These are phyloP conservation scores for Hyperoplus immaculatus DNA, from an alignment of 2,797 vertebrate species.

Conservation along the genomic window DNA sequence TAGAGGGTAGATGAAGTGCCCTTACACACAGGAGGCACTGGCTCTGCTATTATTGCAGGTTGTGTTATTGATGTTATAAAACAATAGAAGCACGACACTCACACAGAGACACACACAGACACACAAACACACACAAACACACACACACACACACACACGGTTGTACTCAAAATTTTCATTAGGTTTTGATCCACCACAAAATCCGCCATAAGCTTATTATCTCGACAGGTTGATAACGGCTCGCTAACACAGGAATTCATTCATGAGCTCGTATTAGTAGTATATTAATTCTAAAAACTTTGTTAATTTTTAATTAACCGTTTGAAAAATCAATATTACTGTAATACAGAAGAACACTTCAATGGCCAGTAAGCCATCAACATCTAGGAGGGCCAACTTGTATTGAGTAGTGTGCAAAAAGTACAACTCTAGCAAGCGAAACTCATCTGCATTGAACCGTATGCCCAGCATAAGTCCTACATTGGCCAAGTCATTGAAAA, in stretches of 20 bases:
- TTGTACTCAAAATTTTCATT: constrained; percentile 43
- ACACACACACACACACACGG: constrained; percentile 6
- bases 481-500: constrained; percentile 41
- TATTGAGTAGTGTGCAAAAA: constrained; percentile 29
- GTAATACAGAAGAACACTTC: constrained; percentile 7
- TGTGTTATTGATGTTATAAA: constrained; percentile 58
- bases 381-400: background rate
- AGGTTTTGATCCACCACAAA: constrained; percentile 44
- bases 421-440: constrained; percentile 16
- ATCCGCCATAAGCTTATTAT: constrained; percentile 61
- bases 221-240: constrained; percentile 63
- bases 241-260: constrained; percentile 68
- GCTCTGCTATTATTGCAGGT: constrained; percentile 55
- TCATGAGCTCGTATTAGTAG: constrained; percentile 58
- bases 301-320: constrained; percentile 44
- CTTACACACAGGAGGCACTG: constrained; percentile 51
- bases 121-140: constrained; percentile 15
- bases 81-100: constrained; percentile 41
- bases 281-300: constrained; percentile 51
- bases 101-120: constrained; percentile 14
- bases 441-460: constrained; percentile 33
- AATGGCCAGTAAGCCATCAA: background rate
- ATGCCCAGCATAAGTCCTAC: constrained; percentile 9
- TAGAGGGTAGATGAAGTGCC: constrained; percentile 49
- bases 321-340: constrained; percentile 25